These are phyloP conservation scores for Anthrax anthrax DNA, from an alignment of 2,888 invertebrate genomes.

Conservation along the genomic window DNA sequence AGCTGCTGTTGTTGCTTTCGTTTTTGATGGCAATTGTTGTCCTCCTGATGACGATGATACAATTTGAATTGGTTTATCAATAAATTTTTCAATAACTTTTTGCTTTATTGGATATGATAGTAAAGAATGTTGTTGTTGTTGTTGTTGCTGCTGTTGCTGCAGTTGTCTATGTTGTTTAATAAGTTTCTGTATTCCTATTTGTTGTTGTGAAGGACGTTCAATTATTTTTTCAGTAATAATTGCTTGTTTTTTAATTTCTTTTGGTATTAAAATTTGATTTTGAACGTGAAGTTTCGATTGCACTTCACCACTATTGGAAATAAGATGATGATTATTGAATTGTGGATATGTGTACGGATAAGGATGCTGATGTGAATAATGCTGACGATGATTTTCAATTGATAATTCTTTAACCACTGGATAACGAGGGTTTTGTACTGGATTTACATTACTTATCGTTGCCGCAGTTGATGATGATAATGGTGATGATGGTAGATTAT, in stretches of 20 bases:
- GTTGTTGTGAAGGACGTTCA: background rate
- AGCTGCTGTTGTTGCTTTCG: background rate
- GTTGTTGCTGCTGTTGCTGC: too few relatives aligned
- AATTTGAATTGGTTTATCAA: background rate
- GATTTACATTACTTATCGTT: background rate
- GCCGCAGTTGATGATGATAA: too few relatives aligned
- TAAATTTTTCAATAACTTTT: background rate
- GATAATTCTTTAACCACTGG: too few relatives aligned
- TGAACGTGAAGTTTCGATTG: slow-evolving; percentile 21
- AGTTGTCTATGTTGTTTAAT: too few relatives aligned
- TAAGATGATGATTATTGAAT: background rate
- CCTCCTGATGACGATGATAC: too few relatives aligned
- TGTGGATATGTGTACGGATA: too few relatives aligned
- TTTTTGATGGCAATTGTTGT: too few relatives aligned
- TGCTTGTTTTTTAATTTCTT: background rate
- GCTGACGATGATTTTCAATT: background rate
- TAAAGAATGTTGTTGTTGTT: background rate
- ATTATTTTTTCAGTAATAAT: slow-evolving; percentile 7
- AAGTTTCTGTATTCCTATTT: too few relatives aligned
- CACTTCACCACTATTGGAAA: too few relatives aligned
- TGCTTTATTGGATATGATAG: background rate
- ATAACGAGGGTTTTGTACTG: background rate
- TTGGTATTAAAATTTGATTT: slow-evolving; percentile 13
- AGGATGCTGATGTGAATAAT: background rate
- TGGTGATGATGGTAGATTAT: background rate